Evolutionary conservation across 1,140 invertebrate genomes (phyloP), one percentile per base, ranked within the genome.

Genomic region (Phortica variegata): DNA sequence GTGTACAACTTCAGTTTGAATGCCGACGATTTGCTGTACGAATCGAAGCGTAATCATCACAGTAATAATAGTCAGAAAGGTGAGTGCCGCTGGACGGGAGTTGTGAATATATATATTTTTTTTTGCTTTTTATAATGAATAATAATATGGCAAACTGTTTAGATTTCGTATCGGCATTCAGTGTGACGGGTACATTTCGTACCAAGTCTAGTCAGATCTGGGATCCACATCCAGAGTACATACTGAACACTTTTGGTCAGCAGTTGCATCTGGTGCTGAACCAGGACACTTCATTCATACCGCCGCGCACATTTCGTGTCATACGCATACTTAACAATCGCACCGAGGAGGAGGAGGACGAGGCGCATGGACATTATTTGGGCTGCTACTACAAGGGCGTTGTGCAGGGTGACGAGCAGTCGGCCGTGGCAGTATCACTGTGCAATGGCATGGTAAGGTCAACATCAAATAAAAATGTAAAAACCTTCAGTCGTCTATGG

Each of bases 211-310:
- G 83, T 9, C 73, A 80, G 61, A 75, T 86, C 15, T 89, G 87
- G 86, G 86, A 89, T 69, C 85, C 85, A 12, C 84, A 88, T 78
- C 87, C 86, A 2, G 79, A 84, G 47, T 88, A 88, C 53, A 79
- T 82, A 55, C 84, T 88, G 31, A 76, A 77, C 6, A 84, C 83
- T 8, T 87, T 87, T 56, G 84, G 82, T 0, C 75, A 68, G 34
- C 65, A 63, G 26, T 80, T 87, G 54, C 79, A 80, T 33, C 61
- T 87, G 13, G 65, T 79, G 18, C 61, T 88, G 8, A 66, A 77
- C 12, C 81, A 83, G 43, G 80, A 87, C 47, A 75, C 79, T 5
- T 78, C 79, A 20, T 84, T 86, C 49, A 74, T 84, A 31, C 60
- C 69, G 3, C 65, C 78, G 3, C 78, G 81, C 1, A 78, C 79